Evolutionary conservation across 2,113 vertebrate genomes (phyloP).

Genomic region (Thomomys bottae): DNA sequence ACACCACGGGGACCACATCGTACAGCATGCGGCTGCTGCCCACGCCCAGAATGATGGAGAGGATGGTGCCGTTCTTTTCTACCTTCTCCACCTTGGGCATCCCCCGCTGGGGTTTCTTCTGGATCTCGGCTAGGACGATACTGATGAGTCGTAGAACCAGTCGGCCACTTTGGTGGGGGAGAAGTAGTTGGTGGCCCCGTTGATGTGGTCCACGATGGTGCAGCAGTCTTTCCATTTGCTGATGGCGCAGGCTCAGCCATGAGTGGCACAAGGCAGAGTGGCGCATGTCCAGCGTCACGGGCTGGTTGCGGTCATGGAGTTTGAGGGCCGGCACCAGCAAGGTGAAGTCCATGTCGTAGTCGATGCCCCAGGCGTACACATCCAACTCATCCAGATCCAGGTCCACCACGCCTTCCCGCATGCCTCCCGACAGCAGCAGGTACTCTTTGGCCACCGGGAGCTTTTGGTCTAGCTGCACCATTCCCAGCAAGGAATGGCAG

Average conservation of each 20-base stretch:
- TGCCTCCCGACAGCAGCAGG: conserved; percentile 94
- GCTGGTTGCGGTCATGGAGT: conserved; percentile 98
- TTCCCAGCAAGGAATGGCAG: conserved; percentile 96
- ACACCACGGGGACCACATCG: conserved; percentile 96
- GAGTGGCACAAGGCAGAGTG: conserved; percentile 97
- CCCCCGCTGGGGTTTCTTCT: conserved; percentile 96
- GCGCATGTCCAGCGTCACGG: conserved; percentile 97
- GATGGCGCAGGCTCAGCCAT: conserved; percentile 97
- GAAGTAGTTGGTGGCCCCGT: conserved; percentile 95
- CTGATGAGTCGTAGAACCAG: conserved; percentile 97
- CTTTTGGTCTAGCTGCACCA: conserved; percentile 99
- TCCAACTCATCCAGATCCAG: conserved; percentile 96
- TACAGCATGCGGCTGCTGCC: conserved; percentile 98
- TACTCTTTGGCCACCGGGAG: conserved; percentile 98
- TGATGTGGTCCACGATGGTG: conserved; percentile 94
- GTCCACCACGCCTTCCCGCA: conserved; percentile 97
- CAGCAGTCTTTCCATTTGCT: conserved; percentile 98
- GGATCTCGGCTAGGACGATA: conserved; percentile 94
- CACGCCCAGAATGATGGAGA: conserved; percentile 95
- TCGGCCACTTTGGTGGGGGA: conserved; percentile 96
- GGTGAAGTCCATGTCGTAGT: conserved; percentile 99
- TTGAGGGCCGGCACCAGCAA: conserved; percentile 96
- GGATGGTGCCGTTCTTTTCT: conserved; percentile 93
- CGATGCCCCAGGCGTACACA: conserved; percentile 93
- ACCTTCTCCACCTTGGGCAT: conserved; percentile 97